Percentiles rank a stretch among this genome's conserved stretches.
phyloP scores from a whole-genome alignment of 2,888 invertebrate species.

The Loripinus fragilis region DNA sequence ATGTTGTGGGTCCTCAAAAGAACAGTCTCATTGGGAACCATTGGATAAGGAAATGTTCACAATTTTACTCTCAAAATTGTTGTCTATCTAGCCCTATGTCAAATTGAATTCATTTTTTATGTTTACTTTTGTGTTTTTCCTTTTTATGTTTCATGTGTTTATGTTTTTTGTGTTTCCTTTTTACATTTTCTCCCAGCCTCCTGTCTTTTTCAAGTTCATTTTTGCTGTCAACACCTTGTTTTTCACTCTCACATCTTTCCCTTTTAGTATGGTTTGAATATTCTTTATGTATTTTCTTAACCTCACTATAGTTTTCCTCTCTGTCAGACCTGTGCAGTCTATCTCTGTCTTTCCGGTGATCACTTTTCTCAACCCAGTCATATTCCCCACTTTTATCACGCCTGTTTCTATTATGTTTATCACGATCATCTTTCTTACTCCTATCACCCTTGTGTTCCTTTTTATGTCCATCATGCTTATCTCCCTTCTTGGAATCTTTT shows the following conservation, averaged over 20 bases:
- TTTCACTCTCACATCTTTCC: not conserved
- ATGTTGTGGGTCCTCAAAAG: too few relatives aligned
- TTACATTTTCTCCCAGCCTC: not conserved
- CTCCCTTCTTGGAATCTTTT: constrained; percentile 4
- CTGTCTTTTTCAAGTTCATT: not conserved
- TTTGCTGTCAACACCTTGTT: not conserved
- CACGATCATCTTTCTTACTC: too few relatives aligned
- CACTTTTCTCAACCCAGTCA: too few relatives aligned
- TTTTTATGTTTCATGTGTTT: too few relatives aligned
- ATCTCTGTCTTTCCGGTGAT: not conserved
- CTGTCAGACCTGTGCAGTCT: not conserved
- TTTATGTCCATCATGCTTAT: not conserved
- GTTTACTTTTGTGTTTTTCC: too few relatives aligned
- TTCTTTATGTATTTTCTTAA: not conserved
- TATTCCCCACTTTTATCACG: not conserved
- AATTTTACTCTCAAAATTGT: too few relatives aligned
- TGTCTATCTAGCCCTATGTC: too few relatives aligned
- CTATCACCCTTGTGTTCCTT: too few relatives aligned
- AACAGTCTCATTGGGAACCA: too few relatives aligned
- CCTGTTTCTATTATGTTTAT: too few relatives aligned
- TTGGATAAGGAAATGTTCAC: too few relatives aligned
- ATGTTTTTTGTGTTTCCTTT: not conserved
- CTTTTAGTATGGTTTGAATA: not conserved
- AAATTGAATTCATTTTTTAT: too few relatives aligned
- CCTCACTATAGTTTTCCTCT: not conserved